Conservation (phyloP, 2,888 invertebrate species). For the Hesperia comma region DNA sequence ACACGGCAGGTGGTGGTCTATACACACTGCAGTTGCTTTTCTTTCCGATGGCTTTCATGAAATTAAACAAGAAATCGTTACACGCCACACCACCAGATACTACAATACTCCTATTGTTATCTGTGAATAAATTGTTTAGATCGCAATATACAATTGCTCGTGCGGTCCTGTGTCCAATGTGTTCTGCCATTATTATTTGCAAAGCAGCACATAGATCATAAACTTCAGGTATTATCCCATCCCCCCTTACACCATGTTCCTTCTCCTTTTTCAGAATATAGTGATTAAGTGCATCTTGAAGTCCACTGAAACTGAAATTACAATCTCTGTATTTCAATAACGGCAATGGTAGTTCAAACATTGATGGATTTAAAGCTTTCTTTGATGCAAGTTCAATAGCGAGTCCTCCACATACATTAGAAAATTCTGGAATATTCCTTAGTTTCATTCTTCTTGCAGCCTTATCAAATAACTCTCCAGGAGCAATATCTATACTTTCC, state of each 20-base stretch:
- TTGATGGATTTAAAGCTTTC: constrained; percentile 84
- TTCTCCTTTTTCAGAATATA: constrained; percentile 85
- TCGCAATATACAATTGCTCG: constrained; percentile 91
- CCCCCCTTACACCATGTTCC: constrained; percentile 83
- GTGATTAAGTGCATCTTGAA: constrained; percentile 85
- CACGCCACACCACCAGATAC: constrained; percentile 98
- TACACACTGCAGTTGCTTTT: constrained; percentile 86
- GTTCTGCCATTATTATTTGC: constrained; percentile 88
- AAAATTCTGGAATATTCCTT: constrained; percentile 89
- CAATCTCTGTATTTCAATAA: constrained; percentile 88
- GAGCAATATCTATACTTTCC: constrained; percentile 91
- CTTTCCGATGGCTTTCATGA: constrained; percentile 87
- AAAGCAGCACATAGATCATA: constrained; percentile 94
- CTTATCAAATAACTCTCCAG: constrained; percentile 97
- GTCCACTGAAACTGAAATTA: constrained; percentile 95
- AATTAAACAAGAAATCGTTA: constrained; percentile 91
- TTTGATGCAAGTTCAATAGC: constrained; percentile 93
- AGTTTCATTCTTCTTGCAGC: constrained; percentile 93
- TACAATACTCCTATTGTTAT: constrained; percentile 85
- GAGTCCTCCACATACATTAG: constrained; percentile 90
- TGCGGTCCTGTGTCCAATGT: constrained; percentile 92
- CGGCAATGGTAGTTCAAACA: constrained; percentile 87
- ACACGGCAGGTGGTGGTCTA: constrained; percentile 92
- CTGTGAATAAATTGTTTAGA: constrained; percentile 81
- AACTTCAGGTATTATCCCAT: constrained; percentile 89